A percentile compares a stretch with the other conserved stretches of the same genome.
Evolutionary conservation across 2,797 vertebrate genomes (phyloP).

Genomic region (Poeciliopsis infans): DNA sequence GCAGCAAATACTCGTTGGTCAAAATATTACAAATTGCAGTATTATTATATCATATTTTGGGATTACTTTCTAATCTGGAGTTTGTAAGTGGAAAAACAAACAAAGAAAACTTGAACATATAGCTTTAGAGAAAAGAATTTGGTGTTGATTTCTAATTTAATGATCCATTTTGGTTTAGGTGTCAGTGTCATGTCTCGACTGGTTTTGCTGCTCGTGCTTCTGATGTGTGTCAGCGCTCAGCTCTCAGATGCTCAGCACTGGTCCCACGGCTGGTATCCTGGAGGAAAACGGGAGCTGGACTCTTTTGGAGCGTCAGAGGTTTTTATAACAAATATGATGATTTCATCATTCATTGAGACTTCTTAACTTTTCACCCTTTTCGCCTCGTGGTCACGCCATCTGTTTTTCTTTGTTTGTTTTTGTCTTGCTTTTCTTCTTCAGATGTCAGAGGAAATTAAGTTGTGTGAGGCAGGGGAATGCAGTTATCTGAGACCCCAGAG

Average conservation of each 20-base stretch:
- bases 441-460: conserved; percentile 85
- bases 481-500: conserved; percentile 81
- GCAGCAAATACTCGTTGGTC: background rate
- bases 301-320: conserved; percentile 78
- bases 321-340: background rate
- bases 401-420: background rate
- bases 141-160: background rate
- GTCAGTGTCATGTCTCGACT: conserved; percentile 76
- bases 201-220: conserved; percentile 78
- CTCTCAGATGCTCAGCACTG: conserved; percentile 85
- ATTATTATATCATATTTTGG: background rate
- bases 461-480: conserved; percentile 85
- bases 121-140: background rate
- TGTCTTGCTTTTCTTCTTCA: conserved; percentile 50
- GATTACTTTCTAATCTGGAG: background rate
- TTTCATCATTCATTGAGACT: conserved; percentile 12
- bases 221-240: conserved; percentile 76
- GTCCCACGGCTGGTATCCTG: conserved; percentile 91
- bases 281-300: conserved; percentile 85
- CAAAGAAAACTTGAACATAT: too few relatives aligned
- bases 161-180: conserved; percentile 23
- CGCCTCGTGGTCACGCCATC: background rate
- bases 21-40: background rate
- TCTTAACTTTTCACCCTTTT: conserved; percentile 1
- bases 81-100: background rate